Conservation (phyloP, 1,140 invertebrate genomes). For the Hyposmocoma kahamanoa region DNA sequence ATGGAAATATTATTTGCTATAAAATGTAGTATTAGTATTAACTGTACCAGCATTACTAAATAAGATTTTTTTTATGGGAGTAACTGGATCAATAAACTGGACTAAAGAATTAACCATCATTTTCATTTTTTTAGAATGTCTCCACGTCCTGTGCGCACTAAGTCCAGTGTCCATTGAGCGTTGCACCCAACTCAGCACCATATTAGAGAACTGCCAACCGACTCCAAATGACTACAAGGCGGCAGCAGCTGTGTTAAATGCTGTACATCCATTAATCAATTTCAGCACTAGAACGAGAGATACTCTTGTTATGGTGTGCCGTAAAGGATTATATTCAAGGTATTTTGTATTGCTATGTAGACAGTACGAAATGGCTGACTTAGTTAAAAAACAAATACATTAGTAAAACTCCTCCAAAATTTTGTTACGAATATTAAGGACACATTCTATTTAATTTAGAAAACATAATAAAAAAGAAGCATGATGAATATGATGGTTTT, state of each 20-base stretch:
- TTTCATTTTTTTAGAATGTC: constrained; percentile 46
- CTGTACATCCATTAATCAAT: constrained; percentile 45
- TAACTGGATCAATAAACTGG: no score
- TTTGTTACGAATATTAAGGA: no score
- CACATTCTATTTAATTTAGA: no score
- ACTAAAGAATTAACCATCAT: no score
- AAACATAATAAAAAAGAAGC: no score
- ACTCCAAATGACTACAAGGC: constrained; percentile 16
- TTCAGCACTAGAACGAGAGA: constrained; percentile 47
- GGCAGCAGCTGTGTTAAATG: constrained; percentile 32
- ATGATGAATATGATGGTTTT: no score
- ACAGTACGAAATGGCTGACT: neutral
- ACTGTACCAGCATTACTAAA: no score
- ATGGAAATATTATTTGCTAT: no score
- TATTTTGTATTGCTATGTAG: constrained; percentile 9
- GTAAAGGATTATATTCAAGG: constrained; percentile 52
- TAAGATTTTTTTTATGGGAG: no score
- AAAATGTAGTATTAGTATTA: no score
- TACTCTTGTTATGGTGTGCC: constrained; percentile 47
- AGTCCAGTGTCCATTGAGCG: constrained; percentile 43
- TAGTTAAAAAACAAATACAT: neutral
- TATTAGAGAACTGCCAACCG: constrained; percentile 44
- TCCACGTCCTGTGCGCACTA: constrained; percentile 46
- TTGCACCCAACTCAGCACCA: constrained; percentile 26
- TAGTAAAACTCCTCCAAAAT: no score